Conservation (phyloP, 2,888 invertebrate genomes). For the Invenusta paracnida region DNA sequence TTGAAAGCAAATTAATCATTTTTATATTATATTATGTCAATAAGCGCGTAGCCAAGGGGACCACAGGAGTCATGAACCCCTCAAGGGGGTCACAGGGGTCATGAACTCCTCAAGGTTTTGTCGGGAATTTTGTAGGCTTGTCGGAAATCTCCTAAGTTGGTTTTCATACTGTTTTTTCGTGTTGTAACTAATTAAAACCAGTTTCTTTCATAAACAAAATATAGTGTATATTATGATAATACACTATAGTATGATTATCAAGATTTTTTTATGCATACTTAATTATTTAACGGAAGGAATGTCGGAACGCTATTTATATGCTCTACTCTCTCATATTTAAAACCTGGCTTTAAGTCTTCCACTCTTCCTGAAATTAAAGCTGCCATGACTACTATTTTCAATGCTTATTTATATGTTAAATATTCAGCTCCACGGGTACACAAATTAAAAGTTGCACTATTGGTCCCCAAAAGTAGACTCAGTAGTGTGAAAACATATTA, state of each 20-base stretch:
- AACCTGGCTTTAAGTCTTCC: too few species aligned
- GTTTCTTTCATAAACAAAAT: not conserved
- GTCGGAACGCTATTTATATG: too few species aligned
- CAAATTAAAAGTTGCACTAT: not conserved
- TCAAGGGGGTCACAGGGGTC: not conserved
- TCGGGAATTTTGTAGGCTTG: not conserved
- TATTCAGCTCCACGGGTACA: not conserved
- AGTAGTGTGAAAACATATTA: not conserved
- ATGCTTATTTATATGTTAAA: constrained; percentile 5
- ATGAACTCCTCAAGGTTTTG: not conserved
- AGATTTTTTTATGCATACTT: not conserved
- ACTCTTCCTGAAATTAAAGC: too few species aligned
- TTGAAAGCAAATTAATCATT: too few species aligned
- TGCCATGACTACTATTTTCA: too few species aligned
- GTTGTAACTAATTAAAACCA: not conserved
- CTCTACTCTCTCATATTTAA: too few species aligned
- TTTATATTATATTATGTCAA: too few species aligned
- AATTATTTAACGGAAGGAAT: not conserved
- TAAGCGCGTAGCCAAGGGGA: not conserved
- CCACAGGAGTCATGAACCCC: not conserved
- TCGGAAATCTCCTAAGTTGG: not conserved
- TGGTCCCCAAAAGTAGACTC: not conserved
- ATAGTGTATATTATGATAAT: not conserved
- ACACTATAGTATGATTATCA: not conserved
- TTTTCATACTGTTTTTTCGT: not conserved